Base-by-base conservation (phyloP, 2,113 vertebrate genomes). In the Psittacula cyanocephala region DNA sequence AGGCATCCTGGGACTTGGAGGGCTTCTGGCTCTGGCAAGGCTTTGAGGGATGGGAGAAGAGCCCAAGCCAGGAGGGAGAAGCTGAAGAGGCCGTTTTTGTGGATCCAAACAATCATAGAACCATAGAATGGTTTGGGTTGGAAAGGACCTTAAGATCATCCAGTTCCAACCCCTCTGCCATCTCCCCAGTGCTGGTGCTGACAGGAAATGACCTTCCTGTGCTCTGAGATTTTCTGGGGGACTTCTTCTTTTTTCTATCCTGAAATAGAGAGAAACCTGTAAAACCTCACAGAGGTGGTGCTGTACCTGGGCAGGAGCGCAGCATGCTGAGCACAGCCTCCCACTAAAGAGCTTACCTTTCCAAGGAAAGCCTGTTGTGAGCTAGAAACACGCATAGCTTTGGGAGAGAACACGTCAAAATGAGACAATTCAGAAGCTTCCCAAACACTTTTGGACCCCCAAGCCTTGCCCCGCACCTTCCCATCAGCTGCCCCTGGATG, bases 41-140 rank as follows among this genome's bases (percentile, higher is more conserved):
- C 22, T 67, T 59, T 52, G 62, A 0, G 1, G 74, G 49, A 17
- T 4, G 5, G 52, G 49, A 49, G 41, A 41, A 52, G 37, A 74
- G 37, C 33, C 64, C 1, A 2, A 63, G 11, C 11, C 15, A 7
- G 25, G 23, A 44, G 10, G 37, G 6, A 67, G 13, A 47, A 24
- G 29, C 29, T 0, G 0, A 28, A 39, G 44, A 63, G 3, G 37
- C 10, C 0, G 0, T 20, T 78, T 80, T 4, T 10, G 2, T 3
- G 47, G 8, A 63, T 47, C 47, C 23, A 17, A 25, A n/a, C 19
- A 13, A 57, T n/a, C 53, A 55, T 33, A 57, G 55, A n/a, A 57
- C 33, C 20, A 23, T n/a, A n/a, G 20, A n/a, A 57, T n/a, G 19
- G 20, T 22, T 59, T 23, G 55, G 55, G 13, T 59, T n/a, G 33